Conservation (phyloP, 2,888 invertebrate species). For the Chrysolina haemoptera region DNA sequence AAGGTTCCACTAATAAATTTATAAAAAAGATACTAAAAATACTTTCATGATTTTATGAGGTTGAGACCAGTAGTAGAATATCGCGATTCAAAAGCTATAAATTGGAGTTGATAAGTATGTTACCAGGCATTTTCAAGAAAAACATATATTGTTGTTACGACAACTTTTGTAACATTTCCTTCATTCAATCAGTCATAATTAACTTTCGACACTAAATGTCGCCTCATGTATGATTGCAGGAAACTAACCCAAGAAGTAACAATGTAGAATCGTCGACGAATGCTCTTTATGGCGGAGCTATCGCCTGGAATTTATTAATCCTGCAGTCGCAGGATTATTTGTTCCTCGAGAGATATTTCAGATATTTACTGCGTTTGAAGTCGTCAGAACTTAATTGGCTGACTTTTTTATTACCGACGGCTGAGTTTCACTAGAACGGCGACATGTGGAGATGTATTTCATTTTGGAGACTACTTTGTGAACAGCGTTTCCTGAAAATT, state of each 20-base stretch:
- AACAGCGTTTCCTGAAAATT: neutral
- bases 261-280: slow-evolving; percentile 43
- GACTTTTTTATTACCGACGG: slow-evolving; percentile 19
- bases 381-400: slow-evolving; percentile 24
- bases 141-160: too few relatives aligned
- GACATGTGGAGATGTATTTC: slow-evolving; percentile 22
- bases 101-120: too few relatives aligned
- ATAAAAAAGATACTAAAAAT: too few relatives aligned
- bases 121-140: too few relatives aligned
- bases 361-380: slow-evolving; percentile 43
- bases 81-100: too few relatives aligned
- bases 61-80: too few relatives aligned
- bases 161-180: too few relatives aligned
- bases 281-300: slow-evolving; percentile 43
- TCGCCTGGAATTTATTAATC: slow-evolving; percentile 43
- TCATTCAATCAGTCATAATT: too few relatives aligned
- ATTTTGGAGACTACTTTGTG: neutral
- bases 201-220: slow-evolving; percentile 29
- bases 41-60: too few relatives aligned
- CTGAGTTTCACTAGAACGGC: slow-evolving; percentile 14
- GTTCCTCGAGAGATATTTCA: slow-evolving; percentile 43
- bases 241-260: slow-evolving; percentile 39
- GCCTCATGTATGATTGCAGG: slow-evolving; percentile 27
- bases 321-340: slow-evolving; percentile 41
- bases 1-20: too few relatives aligned